Evolutionary conservation across 2,888 invertebrate species (phyloP), one percentile per base, ranked within the genome.

Genomic region (Chromoteleia sp.): DNA sequence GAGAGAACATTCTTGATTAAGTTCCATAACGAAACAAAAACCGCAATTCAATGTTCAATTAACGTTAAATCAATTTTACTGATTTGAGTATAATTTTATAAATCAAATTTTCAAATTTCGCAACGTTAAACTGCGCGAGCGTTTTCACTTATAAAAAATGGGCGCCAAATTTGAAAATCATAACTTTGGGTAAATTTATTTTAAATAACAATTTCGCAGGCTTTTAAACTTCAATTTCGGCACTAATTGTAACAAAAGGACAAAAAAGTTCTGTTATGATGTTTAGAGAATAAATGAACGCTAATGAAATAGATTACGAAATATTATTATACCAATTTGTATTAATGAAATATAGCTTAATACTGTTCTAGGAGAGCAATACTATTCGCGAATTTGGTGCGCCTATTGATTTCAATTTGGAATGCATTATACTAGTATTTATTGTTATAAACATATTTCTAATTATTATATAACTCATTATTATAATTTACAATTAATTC

Each of bases 1-100:
- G 10, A 77, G 43, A 77, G 36, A 76, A 76, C 12, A 65, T 36
- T 58, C 43, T 56, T 58, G 74, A 74, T 74, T 56, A 45, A 74
- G 14, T 74, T 63, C 21, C 29, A 36, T 54, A 67, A 36, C 12
- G 5, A 29, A 65, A 75, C 58, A 75, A 58, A 29, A 48, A 74
- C 12, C 10, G 15, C 17, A 56, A 54, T 65, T 54, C 36, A 33
- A 43, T 15, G 50, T 52, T 21, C 14, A 41, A 59, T 59, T 30
- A 25, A 58, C 17, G 45, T 68, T 56, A 14, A 56, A 56, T 56
- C 45, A 54, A 68, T 21, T 21, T 48, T 8, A 12, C 14, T n/a
- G 29, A 14, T 29, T 6, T 7, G 25, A 21, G 6, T 25, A 33
- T 7, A 33, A 33, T 10, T 33, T 33, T 33, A 33, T 33, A 5